These are phyloP conservation scores for Epicampocera succincta DNA, from an alignment of 2,888 invertebrate species.

Conservation along the genomic window DNA sequence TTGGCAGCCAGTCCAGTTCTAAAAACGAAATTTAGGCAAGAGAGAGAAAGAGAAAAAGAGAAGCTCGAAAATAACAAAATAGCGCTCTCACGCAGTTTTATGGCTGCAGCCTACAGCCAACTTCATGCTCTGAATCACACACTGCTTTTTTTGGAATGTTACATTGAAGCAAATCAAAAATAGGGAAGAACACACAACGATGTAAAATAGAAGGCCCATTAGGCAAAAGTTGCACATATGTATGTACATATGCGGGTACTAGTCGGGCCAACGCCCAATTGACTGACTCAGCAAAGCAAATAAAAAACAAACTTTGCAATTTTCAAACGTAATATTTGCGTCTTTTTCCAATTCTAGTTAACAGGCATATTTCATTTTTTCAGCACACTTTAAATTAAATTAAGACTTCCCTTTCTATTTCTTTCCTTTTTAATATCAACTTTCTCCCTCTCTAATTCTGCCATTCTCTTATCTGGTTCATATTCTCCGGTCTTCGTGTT, in stretches of 20 bases:
- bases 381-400: constrained; percentile 35
- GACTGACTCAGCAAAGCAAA: too few relatives aligned
- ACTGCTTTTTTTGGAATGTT: constrained; percentile 28
- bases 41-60: constrained; percentile 54
- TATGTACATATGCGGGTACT: too few relatives aligned
- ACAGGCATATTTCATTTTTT: not conserved
- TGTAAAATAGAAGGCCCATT: constrained; percentile 67
- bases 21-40: constrained; percentile 65
- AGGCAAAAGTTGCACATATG: constrained; percentile 10
- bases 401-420: constrained; percentile 51
- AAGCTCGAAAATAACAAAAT: constrained; percentile 41
- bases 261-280: constrained; percentile 49
- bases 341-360: not conserved
- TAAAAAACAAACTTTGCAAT: too few relatives aligned
- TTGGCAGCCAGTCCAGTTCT: constrained; percentile 46
- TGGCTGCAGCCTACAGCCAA: constrained; percentile 21
- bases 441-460: constrained; percentile 42
- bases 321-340: too few relatives aligned
- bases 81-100: constrained; percentile 23
- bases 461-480: not conserved
- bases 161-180: constrained; percentile 42
- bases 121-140: constrained; percentile 7
- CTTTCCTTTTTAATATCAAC: constrained; percentile 32
- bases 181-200: constrained; percentile 47
- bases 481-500: constrained; percentile 37